Evolutionary conservation across 2,797 vertebrate genomes (phyloP), one percentile per base, ranked within the genome.

Genomic region (Crotalus adamanteus): DNA sequence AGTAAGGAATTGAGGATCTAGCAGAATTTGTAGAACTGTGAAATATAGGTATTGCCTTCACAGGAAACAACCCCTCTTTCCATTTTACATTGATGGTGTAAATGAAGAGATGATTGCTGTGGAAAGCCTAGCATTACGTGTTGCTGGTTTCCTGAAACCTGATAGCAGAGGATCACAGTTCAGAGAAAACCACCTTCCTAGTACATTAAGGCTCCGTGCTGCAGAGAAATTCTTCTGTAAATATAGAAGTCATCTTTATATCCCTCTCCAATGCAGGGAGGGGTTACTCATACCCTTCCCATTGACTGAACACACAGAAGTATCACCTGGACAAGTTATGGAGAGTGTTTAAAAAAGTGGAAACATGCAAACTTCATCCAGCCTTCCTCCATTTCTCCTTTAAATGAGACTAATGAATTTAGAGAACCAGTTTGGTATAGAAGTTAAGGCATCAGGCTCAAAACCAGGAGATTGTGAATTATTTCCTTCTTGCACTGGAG

Each of bases 351-450:
- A 7, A 69, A 93, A 87, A 95, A 96, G 96, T 97, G 93, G n/a
- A 96, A 93, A 31, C 94, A 88, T 6, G 93, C 69, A 91, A 94
- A 91, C 0, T 0, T 93, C 90, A 96, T 94, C 94, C 61, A 96
- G 73, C 94, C 96, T 96, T 95, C 94, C 92, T 95, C 95, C 94
- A 89, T 90, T 94, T 95, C 91, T 89, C 92, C 97, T 96, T 94
- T 78, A 94, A 94, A 95, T 94, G 97, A 96, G 93, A 96, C 94
- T 97, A 87, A 96, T 97, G 97, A 96, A 95, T 94, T 95, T 94
- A 86, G 95, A 95, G 94, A 94, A 95, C 25, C 37, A 47, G 2
- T 42, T 47, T 83, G 20, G 1, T 25, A 42, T 83, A 25, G 37
- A 4, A 42, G 37, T 83, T 83, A 83, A 42, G 37, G 73, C 37